Evolutionary conservation across 2,797 vertebrate species (phyloP), one percentile per base, ranked within the genome.

Genomic region (Rhabdomys pumilio): DNA sequence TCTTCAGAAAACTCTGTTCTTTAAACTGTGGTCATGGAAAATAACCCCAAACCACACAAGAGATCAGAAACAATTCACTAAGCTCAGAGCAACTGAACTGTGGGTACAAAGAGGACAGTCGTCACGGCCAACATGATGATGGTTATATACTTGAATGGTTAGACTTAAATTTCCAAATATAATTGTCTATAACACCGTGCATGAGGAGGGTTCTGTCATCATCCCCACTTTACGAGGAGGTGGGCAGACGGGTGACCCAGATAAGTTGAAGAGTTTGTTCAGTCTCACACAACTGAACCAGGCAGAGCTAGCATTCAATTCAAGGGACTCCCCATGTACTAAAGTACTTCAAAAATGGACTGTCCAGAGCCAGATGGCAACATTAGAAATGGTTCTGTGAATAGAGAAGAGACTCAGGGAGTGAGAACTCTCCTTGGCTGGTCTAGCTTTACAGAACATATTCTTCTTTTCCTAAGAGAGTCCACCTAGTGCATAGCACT

Each of bases 1-100:
- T 69, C 50, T 61, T 82, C 13, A 29, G 38, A 96, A 96, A 95
- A 90, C 8, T 79, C 69, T 12, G 47, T 50, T 91, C 50, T 95
- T 22, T 76, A 94, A 94, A 86, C 41, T 8, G 65, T n/a, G 13
- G 44, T 17, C 13, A 31, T 31, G 10, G 44, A 31, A 95, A 73
- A 89, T 67, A 84, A 88, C 24, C 7, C 19, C 86, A 67, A 79
- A 75, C 47, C n/a, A 87, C 2, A 86, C 20, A 69, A 50, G 75
- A 76, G 75, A 76, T 57, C 24, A 24, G 47, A 73, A 55, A 44
- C 5, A 41, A 47, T 6, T 11, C 2, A 59, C 31, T 76, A 53
- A 86, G 4, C 24, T 67, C 47, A 67, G 73, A 31, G 63, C 26
- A 83, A 9, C 26, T 22, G 53, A 92, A 26, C 38, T 89, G 9